Conservation (phyloP, 2,888 invertebrate genomes). For the Volucella zonaria region DNA sequence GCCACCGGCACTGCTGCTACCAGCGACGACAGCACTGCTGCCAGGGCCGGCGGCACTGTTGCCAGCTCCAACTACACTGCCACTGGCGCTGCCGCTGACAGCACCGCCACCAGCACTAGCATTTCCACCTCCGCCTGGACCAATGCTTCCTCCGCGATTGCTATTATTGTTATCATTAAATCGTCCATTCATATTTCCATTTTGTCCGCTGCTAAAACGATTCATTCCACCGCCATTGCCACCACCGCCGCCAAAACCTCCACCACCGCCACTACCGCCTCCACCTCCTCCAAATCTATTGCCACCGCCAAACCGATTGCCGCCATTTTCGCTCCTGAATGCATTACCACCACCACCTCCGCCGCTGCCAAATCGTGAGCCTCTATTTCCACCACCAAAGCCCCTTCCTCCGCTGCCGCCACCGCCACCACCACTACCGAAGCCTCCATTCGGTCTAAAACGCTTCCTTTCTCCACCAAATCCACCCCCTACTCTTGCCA, state of each 20-base stretch:
- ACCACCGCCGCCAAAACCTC: constrained; percentile 53
- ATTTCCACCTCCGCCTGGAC: constrained; percentile 57
- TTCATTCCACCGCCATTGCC: constrained; percentile 58
- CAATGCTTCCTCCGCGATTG: constrained; percentile 44
- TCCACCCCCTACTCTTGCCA: constrained; percentile 84
- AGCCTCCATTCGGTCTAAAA: constrained; percentile 76
- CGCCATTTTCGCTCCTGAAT: constrained; percentile 13
- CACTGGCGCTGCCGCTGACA: constrained; percentile 58
- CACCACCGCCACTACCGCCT: constrained; percentile 61
- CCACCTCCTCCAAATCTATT: constrained; percentile 49
- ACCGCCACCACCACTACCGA: constrained; percentile 83
- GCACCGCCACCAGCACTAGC: constrained; percentile 51
- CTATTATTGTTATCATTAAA: constrained; percentile 60
- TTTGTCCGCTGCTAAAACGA: constrained; percentile 55
- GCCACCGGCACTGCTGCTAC: background rate
- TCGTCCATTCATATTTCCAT: constrained; percentile 58
- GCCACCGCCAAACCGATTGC: constrained; percentile 71
- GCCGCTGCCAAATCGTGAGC: constrained; percentile 61
- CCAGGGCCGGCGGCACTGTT: constrained; percentile 41
- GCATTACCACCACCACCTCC: constrained; percentile 38
- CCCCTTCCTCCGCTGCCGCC: constrained; percentile 77
- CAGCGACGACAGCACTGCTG: constrained; percentile 16
- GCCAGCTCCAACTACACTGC: constrained; percentile 31
- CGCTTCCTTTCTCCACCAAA: constrained; percentile 61
- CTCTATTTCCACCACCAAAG: constrained; percentile 74